Evolutionary conservation across 2,113 vertebrate genomes (phyloP).

Genomic region (Hystrix cristata): DNA sequence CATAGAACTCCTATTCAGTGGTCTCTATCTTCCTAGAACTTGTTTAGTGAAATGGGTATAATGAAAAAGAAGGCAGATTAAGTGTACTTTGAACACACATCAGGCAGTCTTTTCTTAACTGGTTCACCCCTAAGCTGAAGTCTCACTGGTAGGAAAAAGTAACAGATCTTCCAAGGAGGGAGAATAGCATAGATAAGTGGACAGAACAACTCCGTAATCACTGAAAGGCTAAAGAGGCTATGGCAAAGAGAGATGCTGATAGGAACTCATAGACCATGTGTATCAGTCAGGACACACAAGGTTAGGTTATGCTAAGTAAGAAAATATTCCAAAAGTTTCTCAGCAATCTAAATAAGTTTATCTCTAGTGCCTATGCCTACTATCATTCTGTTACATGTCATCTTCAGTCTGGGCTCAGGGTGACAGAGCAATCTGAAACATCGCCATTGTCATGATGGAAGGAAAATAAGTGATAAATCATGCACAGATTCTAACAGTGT

Average conservation of each 20-base stretch:
- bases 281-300: neutral
- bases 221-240: neutral
- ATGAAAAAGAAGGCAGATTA: neutral
- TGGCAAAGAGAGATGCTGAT: neutral
- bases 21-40: neutral
- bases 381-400: neutral
- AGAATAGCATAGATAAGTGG: neutral
- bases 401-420: neutral
- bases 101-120: conserved; percentile 13
- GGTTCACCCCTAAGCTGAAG: conserved; percentile 1
- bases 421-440: neutral
- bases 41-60: conserved; percentile 21
- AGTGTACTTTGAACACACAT: conserved; percentile 11
- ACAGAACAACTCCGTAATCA: neutral
- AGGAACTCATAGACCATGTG: neutral
- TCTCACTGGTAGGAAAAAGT: neutral
- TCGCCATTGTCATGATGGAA: neutral
- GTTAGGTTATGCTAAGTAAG: neutral
- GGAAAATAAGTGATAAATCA: neutral
- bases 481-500: neutral
- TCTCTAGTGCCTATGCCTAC: neutral
- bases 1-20: neutral
- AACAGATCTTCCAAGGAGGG: neutral
- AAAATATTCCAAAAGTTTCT: conserved; percentile 7
- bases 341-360: neutral